Percentiles rank a stretch among this genome's conserved stretches.
phyloP scores from a whole-genome alignment of 2,888 invertebrate genomes.

The Ormyrus nitidulus region DNA sequence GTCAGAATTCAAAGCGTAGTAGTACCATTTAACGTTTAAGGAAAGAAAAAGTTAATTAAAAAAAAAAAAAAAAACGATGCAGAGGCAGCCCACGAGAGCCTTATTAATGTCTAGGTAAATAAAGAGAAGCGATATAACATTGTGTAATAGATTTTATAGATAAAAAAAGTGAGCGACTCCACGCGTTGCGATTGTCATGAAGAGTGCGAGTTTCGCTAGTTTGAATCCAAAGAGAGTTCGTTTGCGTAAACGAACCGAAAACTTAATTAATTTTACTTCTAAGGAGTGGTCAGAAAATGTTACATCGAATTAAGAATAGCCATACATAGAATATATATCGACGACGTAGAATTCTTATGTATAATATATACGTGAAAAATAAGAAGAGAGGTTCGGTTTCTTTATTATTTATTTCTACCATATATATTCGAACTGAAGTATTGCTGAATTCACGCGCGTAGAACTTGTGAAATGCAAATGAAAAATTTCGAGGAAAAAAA shows the following conservation, averaged over 20 bases:
- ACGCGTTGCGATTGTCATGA: slow-evolving; percentile 25
- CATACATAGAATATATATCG: slow-evolving; percentile 58
- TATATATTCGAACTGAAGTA: neutral
- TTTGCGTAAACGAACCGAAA: slow-evolving; percentile 20
- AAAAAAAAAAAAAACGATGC: slow-evolving; percentile 15
- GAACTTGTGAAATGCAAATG: slow-evolving; percentile 17
- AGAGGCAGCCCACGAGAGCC: slow-evolving; percentile 57
- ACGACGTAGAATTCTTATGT: slow-evolving; percentile 32
- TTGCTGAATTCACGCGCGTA: neutral
- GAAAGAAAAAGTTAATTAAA: neutral
- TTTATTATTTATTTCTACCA: slow-evolving; percentile 41
- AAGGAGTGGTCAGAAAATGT: slow-evolving; percentile 28
- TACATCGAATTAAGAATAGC: slow-evolving; percentile 64
- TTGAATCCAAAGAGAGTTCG: slow-evolving; percentile 53
- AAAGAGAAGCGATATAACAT: slow-evolving; percentile 21
- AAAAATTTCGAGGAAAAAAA: neutral
- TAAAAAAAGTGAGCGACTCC: slow-evolving; percentile 3
- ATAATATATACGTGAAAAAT: slow-evolving; percentile 31
- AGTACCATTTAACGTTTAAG: slow-evolving; percentile 31
- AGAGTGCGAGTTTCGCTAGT: slow-evolving; percentile 26
- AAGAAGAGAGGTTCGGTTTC: slow-evolving; percentile 17
- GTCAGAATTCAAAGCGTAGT: slow-evolving; percentile 26
- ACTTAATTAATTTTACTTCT: slow-evolving; percentile 36
- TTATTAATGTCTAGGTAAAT: slow-evolving; percentile 56
- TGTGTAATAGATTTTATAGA: slow-evolving; percentile 29